Percentiles rank a stretch among this genome's conserved stretches.
phyloP scores from a whole-genome alignment of 23 tunicate species.

The Pegea sp. region DNA sequence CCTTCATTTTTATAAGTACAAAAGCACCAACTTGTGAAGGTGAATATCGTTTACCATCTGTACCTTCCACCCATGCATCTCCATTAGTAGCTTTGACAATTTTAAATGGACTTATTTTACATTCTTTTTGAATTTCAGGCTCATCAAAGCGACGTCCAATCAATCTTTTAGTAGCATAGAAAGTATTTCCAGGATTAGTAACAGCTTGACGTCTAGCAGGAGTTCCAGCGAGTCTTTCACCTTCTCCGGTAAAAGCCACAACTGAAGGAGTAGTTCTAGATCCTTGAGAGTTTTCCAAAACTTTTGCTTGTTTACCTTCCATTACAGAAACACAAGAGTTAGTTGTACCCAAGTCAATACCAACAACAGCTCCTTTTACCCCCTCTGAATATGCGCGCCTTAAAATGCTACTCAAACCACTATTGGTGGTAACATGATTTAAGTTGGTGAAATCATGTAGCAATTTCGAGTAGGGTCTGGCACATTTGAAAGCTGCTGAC shows the following conservation, averaged over 20 bases:
- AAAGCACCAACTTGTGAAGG: slow-evolving; percentile 95
- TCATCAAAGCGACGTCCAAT: slow-evolving; percentile 87
- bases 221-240: slow-evolving; percentile 84
- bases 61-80: slow-evolving; percentile 97
- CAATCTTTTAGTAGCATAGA: slow-evolving; percentile 91
- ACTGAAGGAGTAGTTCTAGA: slow-evolving; percentile 68
- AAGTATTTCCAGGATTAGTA: slow-evolving; percentile 91
- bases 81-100: slow-evolving; percentile 88
- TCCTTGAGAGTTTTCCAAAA: slow-evolving; percentile 90
- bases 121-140: slow-evolving; percentile 84
- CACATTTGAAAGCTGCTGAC: too few relatives aligned
- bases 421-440: too few relatives aligned
- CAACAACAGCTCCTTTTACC: slow-evolving; percentile 80
- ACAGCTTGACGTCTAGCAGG: slow-evolving; percentile 95
- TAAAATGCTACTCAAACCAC: too few relatives aligned
- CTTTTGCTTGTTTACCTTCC: slow-evolving; percentile 96
- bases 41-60: slow-evolving; percentile 91
- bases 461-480: too few relatives aligned
- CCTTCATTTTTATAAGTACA: slow-evolving; percentile 89
- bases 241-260: slow-evolving; percentile 77
- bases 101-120: slow-evolving; percentile 58
- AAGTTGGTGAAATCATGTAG: too few relatives aligned
- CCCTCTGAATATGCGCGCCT: slow-evolving; percentile 64
- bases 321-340: slow-evolving; percentile 96
- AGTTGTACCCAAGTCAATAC: slow-evolving; percentile 89